These are phyloP conservation scores for Venusia cambrica DNA, from an alignment of 2,888 invertebrate species.

Conservation along the genomic window DNA sequence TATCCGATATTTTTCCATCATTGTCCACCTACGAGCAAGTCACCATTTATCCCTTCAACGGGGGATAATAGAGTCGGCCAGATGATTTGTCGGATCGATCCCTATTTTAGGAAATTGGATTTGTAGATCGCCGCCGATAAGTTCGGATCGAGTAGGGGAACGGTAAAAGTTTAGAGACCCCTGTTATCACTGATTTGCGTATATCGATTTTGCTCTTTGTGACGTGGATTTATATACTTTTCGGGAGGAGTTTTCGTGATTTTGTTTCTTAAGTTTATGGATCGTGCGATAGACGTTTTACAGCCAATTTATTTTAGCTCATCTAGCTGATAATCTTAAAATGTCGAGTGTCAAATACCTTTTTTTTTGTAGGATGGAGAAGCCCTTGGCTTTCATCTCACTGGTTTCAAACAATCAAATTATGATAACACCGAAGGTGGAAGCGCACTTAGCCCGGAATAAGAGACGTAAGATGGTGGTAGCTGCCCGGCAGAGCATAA, in stretches of 20 bases:
- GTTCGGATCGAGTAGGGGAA: constrained; percentile 43
- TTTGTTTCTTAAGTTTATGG: constrained; percentile 11
- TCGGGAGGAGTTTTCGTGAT: constrained; percentile 23
- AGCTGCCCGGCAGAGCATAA: too few species aligned
- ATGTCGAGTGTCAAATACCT: too few species aligned
- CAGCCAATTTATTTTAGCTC: constrained; percentile 1
- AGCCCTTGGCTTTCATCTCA: too few species aligned
- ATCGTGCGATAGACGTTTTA: constrained; percentile 6
- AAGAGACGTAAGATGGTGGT: too few species aligned
- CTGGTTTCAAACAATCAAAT: too few species aligned
- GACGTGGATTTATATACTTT: constrained; percentile 55
- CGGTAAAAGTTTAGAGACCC: constrained; percentile 64
- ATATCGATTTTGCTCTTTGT: constrained; percentile 62
- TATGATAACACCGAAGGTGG: too few species aligned
- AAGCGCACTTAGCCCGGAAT: too few species aligned
- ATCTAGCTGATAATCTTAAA: too few species aligned
- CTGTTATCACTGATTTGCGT: constrained; percentile 77
- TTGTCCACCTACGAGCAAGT: constrained; percentile 42
- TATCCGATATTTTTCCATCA: constrained; percentile 29
- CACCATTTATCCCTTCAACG: constrained; percentile 44
- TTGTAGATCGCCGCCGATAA: constrained; percentile 78
- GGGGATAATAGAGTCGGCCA: constrained; percentile 43
- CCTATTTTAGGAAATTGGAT: constrained; percentile 82
- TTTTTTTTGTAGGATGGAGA: too few species aligned
- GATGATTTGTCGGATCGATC: constrained; percentile 81